These are phyloP conservation scores for Heterotilapia buettikoferi DNA, from an alignment of 2,113 vertebrate species.

Conservation along the genomic window DNA sequence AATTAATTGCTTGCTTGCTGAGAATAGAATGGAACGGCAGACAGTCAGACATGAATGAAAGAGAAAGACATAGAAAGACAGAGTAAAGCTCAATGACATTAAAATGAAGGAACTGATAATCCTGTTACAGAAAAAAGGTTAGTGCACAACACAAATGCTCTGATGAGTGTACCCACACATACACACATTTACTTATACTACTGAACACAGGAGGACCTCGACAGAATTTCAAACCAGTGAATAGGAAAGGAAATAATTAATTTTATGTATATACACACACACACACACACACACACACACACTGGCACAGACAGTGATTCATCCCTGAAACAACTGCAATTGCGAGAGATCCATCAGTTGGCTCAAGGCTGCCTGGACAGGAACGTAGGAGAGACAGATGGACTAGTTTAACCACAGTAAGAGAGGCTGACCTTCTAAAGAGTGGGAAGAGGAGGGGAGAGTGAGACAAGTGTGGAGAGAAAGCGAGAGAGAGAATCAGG, in stretches of 20 bases:
- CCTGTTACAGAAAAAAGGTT: neutral
- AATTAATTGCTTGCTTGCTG: neutral
- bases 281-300: neutral
- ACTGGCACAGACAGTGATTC: constrained; percentile 19
- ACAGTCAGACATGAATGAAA: neutral
- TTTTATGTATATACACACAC: neutral
- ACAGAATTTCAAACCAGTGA: neutral
- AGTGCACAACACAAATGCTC: neutral
- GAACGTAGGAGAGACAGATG: constrained; percentile 28
- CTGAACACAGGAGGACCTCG: neutral
- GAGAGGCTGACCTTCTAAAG: constrained; percentile 41
- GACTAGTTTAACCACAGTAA: constrained; percentile 48
- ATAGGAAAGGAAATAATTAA: neutral
- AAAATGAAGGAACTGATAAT: constrained; percentile 12
- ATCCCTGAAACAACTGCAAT: constrained; percentile 41
- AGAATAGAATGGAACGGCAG: neutral
- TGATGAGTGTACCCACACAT: neutral
- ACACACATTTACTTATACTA: neutral
- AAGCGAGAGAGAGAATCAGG: neutral
- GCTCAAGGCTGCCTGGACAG: constrained; percentile 40
- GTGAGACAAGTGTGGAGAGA: neutral
- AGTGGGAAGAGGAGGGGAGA: neutral
- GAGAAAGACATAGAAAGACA: neutral
- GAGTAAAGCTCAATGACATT: neutral
- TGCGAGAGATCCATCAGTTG: constrained; percentile 35